A percentile compares a stretch with the other conserved stretches of the same genome.
Evolutionary conservation across 2,113 vertebrate species (phyloP).

Genomic region (Sinocyclocheilus rhinocerous): DNA sequence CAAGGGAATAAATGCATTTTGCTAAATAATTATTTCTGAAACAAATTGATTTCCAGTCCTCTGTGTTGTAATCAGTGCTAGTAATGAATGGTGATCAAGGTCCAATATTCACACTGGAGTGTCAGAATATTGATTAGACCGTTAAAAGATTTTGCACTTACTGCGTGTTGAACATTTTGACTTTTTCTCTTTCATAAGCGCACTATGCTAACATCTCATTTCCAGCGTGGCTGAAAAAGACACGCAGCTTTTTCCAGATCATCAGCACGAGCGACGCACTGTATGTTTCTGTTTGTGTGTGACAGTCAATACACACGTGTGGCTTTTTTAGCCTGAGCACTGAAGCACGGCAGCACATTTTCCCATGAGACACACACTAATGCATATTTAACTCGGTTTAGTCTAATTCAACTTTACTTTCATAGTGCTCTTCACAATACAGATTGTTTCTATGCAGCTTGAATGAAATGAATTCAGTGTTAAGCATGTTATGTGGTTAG

Average conservation of each 20-base stretch:
- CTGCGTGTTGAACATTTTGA: background rate
- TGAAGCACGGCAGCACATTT: background rate
- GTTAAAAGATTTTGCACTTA: background rate
- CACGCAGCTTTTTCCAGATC: background rate
- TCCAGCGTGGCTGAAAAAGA: background rate
- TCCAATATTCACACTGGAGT: background rate
- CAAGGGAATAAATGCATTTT: background rate
- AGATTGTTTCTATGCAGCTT: background rate
- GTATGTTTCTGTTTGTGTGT: background rate
- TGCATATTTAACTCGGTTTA: background rate
- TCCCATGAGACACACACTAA: background rate
- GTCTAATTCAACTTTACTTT: background rate
- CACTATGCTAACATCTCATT: background rate
- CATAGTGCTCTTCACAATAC: background rate
- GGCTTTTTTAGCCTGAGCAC: background rate
- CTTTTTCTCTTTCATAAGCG: background rate
- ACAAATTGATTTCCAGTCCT: slow-evolving; percentile 23
- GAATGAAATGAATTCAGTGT: too few species aligned
- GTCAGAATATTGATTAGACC: slow-evolving; percentile 14
- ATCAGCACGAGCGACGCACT: background rate
- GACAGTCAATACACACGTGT: background rate
- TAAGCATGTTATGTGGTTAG: too few species aligned
- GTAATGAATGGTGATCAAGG: slow-evolving; percentile 21
- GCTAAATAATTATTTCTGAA: slow-evolving; percentile 17
- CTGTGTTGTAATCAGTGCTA: slow-evolving; percentile 23